Conservation (phyloP, 23 tunicate species). For the Styela clava region DNA sequence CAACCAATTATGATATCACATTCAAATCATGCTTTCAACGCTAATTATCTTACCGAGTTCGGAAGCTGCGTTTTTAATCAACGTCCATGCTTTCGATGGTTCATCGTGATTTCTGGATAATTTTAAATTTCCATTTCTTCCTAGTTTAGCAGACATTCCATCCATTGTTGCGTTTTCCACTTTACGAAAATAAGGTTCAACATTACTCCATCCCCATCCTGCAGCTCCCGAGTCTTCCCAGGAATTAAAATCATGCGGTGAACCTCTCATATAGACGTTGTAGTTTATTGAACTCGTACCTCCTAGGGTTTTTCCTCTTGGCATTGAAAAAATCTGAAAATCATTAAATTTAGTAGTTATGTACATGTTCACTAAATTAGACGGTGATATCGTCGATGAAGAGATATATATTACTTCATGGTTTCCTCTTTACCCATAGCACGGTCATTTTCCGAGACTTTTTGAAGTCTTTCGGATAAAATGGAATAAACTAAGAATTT, state of each 20-base stretch:
- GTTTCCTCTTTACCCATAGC: too few relatives aligned
- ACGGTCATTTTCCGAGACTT: too few relatives aligned
- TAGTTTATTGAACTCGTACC: conserved; percentile 68
- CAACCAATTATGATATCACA: too few relatives aligned
- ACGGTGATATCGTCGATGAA: too few relatives aligned
- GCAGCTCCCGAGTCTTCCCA: conserved; percentile 72
- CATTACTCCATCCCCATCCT: conserved; percentile 63
- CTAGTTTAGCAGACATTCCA: neutral
- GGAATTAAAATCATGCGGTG: conserved; percentile 46
- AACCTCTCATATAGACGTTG: conserved; percentile 51
- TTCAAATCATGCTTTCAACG: too few relatives aligned
- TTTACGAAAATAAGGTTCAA: conserved; percentile 49
- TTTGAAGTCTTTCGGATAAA: too few relatives aligned
- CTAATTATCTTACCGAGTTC: conserved; percentile 11
- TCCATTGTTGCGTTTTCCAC: conserved; percentile 24
- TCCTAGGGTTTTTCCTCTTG: conserved; percentile 70
- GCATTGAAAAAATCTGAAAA: conserved; percentile 5
- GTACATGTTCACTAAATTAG: too few relatives aligned
- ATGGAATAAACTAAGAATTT: too few relatives aligned
- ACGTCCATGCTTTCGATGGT: neutral
- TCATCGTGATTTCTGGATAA: neutral
- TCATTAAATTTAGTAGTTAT: too few relatives aligned
- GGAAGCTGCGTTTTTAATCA: neutral
- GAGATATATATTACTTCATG: too few relatives aligned
- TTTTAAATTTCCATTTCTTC: conserved; percentile 10